phyloP scores from a whole-genome alignment of 2,797 vertebrate genomes.

The Channallabes apus region DNA sequence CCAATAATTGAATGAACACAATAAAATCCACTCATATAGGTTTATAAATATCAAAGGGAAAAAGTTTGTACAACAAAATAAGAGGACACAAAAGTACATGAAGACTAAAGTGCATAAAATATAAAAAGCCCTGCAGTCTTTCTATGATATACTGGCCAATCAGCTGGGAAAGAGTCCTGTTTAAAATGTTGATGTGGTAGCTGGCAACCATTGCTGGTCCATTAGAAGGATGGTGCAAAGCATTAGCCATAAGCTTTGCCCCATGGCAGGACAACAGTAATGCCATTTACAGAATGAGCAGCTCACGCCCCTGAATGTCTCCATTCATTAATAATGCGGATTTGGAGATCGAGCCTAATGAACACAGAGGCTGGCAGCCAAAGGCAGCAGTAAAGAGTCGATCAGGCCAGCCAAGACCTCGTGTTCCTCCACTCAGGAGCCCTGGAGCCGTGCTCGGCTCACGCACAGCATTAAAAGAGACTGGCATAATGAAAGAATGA shows the following conservation, averaged over 20 bases:
- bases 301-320: slow-evolving; percentile 74
- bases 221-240: slow-evolving; percentile 69
- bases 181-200: slow-evolving; percentile 58
- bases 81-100: slow-evolving; percentile 20
- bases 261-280: slow-evolving; percentile 74
- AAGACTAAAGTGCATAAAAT: slow-evolving; percentile 30
- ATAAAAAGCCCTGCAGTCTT: slow-evolving; percentile 13
- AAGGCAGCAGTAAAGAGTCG: slow-evolving; percentile 74
- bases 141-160: slow-evolving; percentile 2
- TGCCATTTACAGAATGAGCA: slow-evolving; percentile 74
- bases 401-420: slow-evolving; percentile 69
- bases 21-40: slow-evolving; percentile 68
- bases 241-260: slow-evolving; percentile 76
- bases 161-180: slow-evolving; percentile 55
- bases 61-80: slow-evolving; percentile 30
- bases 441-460: slow-evolving; percentile 31
- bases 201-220: slow-evolving; percentile 59
- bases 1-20: slow-evolving; percentile 69
- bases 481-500: slow-evolving; percentile 34
- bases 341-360: slow-evolving; percentile 72
- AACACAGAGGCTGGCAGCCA: slow-evolving; percentile 74
- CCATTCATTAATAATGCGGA: slow-evolving; percentile 79
- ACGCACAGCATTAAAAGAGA: slow-evolving; percentile 34
- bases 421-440: slow-evolving; percentile 48
- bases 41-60: slow-evolving; percentile 62